Evolutionary conservation across 2,113 vertebrate genomes (phyloP).

Genomic region (Lampris incognitus): DNA sequence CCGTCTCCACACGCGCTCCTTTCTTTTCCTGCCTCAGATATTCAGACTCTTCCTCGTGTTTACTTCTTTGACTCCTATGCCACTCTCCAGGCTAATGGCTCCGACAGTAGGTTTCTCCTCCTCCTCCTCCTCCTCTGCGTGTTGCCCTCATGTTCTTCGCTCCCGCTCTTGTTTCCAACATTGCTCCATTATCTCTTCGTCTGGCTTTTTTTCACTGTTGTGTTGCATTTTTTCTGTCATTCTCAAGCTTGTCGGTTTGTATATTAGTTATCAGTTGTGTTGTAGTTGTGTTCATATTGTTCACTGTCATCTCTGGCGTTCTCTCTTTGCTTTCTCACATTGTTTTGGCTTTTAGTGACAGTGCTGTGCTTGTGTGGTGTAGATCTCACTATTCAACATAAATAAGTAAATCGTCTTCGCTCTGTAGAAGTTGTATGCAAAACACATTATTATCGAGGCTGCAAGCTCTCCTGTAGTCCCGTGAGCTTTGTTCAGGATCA

Average conservation of each 20-base stretch:
- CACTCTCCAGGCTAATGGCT: slow-evolving; percentile 84
- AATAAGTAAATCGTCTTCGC: not conserved
- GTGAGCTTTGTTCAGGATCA: slow-evolving; percentile 51
- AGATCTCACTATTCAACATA: slow-evolving; percentile 3
- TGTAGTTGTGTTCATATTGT: slow-evolving; percentile 5
- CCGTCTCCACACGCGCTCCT: slow-evolving; percentile 19
- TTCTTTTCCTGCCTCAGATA: slow-evolving; percentile 76
- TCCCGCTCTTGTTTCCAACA: slow-evolving; percentile 15
- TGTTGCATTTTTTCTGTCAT: slow-evolving; percentile 30
- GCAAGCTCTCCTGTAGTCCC: slow-evolving; percentile 27
- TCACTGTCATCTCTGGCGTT: slow-evolving; percentile 4
- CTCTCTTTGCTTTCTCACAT: slow-evolving; percentile 35
- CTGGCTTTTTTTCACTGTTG: slow-evolving; percentile 19
- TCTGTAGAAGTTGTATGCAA: slow-evolving; percentile 7
- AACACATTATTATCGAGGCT: slow-evolving; percentile 3
- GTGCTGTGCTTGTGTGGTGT: slow-evolving; percentile 51
- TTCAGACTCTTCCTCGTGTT: slow-evolving; percentile 88
- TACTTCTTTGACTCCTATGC: slow-evolving; percentile 90
- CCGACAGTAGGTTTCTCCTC: slow-evolving; percentile 82
- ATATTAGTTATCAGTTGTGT: slow-evolving; percentile 22
- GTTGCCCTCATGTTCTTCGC: slow-evolving; percentile 35
- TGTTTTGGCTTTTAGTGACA: slow-evolving; percentile 22
- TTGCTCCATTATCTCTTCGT: slow-evolving; percentile 26
- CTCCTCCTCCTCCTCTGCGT: slow-evolving; percentile 52
- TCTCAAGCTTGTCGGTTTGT: not conserved